These are phyloP conservation scores for Ia io DNA, from an alignment of 2,113 vertebrate species.

Conservation along the genomic window DNA sequence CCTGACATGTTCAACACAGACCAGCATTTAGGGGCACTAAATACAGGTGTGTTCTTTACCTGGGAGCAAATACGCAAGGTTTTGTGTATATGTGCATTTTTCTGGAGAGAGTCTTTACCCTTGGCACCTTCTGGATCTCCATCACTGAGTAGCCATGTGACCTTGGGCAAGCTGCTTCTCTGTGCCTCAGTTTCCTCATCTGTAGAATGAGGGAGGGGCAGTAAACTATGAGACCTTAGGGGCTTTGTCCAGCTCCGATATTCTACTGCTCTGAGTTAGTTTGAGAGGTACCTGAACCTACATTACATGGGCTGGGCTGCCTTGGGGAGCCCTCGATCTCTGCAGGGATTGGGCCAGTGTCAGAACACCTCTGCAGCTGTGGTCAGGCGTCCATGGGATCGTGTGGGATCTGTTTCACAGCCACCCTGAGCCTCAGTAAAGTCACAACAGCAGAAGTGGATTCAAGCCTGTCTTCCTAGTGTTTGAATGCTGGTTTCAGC, in stretches of 20 bases:
- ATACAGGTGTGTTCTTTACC: background rate
- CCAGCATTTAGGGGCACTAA: background rate
- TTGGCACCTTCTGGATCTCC: background rate
- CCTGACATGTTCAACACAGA: background rate
- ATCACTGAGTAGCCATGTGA: background rate
- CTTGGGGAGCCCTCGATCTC: background rate
- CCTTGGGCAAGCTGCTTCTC: background rate
- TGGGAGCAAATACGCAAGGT: background rate
- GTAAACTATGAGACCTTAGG: background rate
- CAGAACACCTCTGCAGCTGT: too few relatives aligned
- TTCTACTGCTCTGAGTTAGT: background rate
- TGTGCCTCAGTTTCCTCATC: background rate
- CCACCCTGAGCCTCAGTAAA: background rate
- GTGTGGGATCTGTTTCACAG: background rate
- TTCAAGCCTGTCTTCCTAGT: background rate
- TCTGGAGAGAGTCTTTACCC: background rate
- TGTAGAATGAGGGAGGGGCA: background rate
- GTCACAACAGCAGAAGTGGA: background rate
- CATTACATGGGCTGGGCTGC: background rate
- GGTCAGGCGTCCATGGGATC: background rate
- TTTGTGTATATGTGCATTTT: background rate
- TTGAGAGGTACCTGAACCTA: background rate
- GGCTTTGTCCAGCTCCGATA: background rate
- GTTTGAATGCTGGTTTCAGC: background rate
- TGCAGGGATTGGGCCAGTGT: background rate